phyloP scores from a whole-genome alignment of 2,113 vertebrate species.

The Lonchura striata region DNA sequence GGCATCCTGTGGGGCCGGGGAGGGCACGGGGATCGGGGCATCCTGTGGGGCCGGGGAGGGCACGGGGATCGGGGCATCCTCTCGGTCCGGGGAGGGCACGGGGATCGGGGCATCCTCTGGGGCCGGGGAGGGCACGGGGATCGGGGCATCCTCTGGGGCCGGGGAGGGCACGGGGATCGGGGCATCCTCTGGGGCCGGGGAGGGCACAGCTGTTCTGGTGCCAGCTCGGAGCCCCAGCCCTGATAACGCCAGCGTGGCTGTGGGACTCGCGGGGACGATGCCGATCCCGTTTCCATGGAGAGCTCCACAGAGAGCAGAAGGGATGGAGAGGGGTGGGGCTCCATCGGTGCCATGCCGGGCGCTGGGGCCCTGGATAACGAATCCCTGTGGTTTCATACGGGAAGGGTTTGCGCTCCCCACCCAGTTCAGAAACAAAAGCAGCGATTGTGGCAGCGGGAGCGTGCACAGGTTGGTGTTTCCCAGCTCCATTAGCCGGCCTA shows the following conservation, averaged over 20 bases:
- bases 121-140: too few relatives aligned
- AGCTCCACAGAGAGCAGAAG: neutral
- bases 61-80: neutral
- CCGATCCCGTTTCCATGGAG: neutral
- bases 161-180: neutral
- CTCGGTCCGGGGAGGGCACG: neutral
- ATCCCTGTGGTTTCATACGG: neutral
- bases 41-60: rapidly evolving
- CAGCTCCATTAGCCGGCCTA: neutral
- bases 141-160: too few relatives aligned
- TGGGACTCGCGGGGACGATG: neutral
- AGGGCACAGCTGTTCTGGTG: neutral
- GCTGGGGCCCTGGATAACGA: neutral
- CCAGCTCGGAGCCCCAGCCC: neutral
- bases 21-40: too few relatives aligned
- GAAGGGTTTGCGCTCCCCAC: neutral
- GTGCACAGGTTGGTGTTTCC: rapidly evolving
- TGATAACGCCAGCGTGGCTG: rapidly evolving
- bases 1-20: rapidly evolving
- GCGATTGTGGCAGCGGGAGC: too few relatives aligned
- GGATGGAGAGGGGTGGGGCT: neutral
- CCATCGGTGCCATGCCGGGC: rapidly evolving
- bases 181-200: rapidly evolving
- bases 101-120: too few relatives aligned
- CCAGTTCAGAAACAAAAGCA: neutral